Evolutionary conservation across 1,140 invertebrate species (phyloP).

Genomic region (Leptoteleia sp.): DNA sequence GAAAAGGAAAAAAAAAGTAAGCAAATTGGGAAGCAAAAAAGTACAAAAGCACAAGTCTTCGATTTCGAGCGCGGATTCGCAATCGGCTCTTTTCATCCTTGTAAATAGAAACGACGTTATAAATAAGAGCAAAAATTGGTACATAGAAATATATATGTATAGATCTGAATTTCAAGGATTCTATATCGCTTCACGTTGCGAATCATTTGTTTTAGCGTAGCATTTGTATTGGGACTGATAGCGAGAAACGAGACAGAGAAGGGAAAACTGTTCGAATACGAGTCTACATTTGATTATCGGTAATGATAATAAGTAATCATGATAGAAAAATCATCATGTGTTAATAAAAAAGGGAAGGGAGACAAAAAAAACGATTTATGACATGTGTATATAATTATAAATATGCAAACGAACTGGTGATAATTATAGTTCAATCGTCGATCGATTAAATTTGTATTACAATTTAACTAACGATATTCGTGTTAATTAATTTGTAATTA

Average conservation of each 20-base stretch:
- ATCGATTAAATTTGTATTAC: no score
- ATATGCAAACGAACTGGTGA: no score
- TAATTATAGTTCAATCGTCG: no score
- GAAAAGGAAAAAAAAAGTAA: not conserved
- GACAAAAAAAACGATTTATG: no score
- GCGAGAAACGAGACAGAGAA: not conserved
- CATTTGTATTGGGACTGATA: conserved; percentile 25
- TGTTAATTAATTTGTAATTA: no score
- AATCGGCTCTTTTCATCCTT: conserved; percentile 6
- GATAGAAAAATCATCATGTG: no score
- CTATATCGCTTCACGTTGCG: conserved; percentile 45
- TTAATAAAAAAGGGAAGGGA: no score
- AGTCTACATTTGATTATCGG: not conserved
- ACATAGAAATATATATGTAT: conserved; percentile 58
- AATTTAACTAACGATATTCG: no score
- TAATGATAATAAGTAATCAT: no score
- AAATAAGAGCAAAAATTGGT: conserved; percentile 46
- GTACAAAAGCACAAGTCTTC: conserved; percentile 11
- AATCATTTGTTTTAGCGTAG: conserved; percentile 36
- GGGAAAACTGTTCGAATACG: conserved; percentile 12
- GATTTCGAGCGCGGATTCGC: conserved; percentile 11
- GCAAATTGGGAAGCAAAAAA: not conserved
- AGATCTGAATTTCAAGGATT: conserved; percentile 56
- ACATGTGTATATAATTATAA: no score
- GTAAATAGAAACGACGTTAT: conserved; percentile 48